Evolutionary conservation across 64 coral and sea anemone genomes (phyloP).

Genomic region (Pachyseris speciosa): DNA sequence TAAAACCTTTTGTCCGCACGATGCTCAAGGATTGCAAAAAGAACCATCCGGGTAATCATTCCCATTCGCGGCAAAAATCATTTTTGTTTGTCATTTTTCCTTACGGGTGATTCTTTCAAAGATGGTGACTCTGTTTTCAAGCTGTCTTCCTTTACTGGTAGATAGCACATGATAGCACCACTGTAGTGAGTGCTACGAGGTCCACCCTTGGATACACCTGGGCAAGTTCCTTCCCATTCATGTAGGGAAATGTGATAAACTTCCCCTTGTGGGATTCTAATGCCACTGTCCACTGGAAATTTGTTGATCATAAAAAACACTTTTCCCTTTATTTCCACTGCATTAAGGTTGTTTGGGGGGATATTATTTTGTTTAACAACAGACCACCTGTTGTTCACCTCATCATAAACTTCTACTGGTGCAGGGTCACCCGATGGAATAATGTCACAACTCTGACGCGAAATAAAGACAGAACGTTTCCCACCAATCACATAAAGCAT

Average conservation of each 20-base stretch:
- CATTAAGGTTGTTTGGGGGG: slow-evolving; percentile 5
- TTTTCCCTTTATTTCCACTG: neutral
- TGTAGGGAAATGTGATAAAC: slow-evolving; percentile 10
- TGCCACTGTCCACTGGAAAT: slow-evolving; percentile 1
- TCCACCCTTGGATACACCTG: no score
- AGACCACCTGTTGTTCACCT: neutral
- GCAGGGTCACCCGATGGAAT: no score
- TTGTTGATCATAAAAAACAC: neutral
- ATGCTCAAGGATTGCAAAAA: no score
- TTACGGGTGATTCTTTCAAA: no score
- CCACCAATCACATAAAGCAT: no score
- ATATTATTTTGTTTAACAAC: slow-evolving; percentile 4
- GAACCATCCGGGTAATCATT: no score
- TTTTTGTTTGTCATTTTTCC: no score
- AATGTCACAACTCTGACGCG: no score
- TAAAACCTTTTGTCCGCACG: no score
- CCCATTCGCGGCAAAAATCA: no score
- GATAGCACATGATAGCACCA: neutral
- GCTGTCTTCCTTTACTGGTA: neutral
- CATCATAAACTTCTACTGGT: neutral
- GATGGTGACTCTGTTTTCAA: neutral
- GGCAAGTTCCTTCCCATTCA: neutral
- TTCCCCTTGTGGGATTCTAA: slow-evolving; percentile 19
- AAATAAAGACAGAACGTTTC: no score
- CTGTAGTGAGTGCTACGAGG: neutral